Base-by-base conservation (phyloP, 1,140 invertebrate species). In the Aethina tumida region DNA sequence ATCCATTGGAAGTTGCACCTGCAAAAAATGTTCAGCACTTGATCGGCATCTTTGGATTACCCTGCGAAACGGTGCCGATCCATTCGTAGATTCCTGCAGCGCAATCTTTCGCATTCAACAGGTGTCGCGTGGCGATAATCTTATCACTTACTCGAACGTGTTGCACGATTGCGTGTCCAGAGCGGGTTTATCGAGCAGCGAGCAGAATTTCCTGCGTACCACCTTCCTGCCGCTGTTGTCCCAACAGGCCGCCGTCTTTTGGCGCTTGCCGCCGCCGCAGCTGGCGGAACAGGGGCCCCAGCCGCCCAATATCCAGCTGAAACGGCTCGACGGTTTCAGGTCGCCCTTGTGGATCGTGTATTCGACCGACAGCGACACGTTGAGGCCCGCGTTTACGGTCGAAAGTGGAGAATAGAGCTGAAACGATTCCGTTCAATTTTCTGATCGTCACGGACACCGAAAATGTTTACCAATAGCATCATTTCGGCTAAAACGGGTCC, bases 1-100 rank as follows among this genome's bases (percentile, higher is more conserved):
- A 71, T 51, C 75, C 78, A 79, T 39, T 69, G 62, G 54, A 75
- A 78, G 27, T 71, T 65, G 42, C 76, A 79, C 47, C 75, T 78
- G 46, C 5, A 52, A 49, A 35, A 45, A n/a, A n/a, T n/a, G n/a
- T n/a, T n/a, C n/a, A n/a, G n/a, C n/a, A n/a, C n/a, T n/a, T n/a
- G n/a, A n/a, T n/a, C n/a, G n/a, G n/a, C n/a, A n/a, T n/a, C n/a
- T n/a, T n/a, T n/a, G n/a, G n/a, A n/a, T n/a, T n/a, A n/a, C n/a
- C n/a, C n/a, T n/a, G n/a, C n/a, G n/a, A n/a, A n/a, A n/a, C n/a
- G n/a, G n/a, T n/a, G n/a, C n/a, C n/a, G n/a, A n/a, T n/a, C n/a
- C n/a, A n/a, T n/a, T n/a, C n/a, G n/a, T n/a, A n/a, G n/a, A n/a
- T n/a, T n/a, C n/a, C n/a, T n/a, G n/a, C n/a, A n/a, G n/a, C n/a